Percentiles rank a stretch among this genome's conserved stretches.
Conservation (phyloP, 2,113 vertebrate genomes). For the Morone chrysops region DNA sequence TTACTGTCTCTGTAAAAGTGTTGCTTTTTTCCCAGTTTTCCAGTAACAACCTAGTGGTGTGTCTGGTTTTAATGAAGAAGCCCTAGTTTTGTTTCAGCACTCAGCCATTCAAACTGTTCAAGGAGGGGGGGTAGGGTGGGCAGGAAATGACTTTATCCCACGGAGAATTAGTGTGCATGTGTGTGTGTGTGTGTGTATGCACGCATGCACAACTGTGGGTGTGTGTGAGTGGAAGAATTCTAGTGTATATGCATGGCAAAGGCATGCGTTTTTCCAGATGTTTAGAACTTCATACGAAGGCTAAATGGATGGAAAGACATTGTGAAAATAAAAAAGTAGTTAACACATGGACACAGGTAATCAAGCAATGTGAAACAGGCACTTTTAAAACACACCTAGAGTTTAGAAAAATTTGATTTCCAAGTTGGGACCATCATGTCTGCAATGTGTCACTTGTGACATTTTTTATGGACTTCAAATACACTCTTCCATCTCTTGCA, state of each 20-base stretch:
- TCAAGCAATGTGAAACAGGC: not conserved
- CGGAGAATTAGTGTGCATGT: conserved; percentile 68
- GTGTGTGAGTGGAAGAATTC: conserved; percentile 52
- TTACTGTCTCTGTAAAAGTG: conserved; percentile 41
- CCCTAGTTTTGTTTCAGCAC: conserved; percentile 72
- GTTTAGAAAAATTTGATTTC: not conserved
- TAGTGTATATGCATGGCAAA: conserved; percentile 45
- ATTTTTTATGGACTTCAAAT: conserved; percentile 55
- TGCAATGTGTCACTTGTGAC: conserved; percentile 32
- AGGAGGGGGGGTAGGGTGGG: conserved; percentile 51
- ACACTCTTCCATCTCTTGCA: conserved; percentile 45
- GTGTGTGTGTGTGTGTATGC: conserved; percentile 29
- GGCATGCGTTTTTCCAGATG: conserved; percentile 75
- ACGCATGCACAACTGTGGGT: conserved; percentile 7
- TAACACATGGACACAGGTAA: conserved; percentile 16
- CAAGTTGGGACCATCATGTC: conserved; percentile 1
- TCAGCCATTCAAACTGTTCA: conserved; percentile 62
- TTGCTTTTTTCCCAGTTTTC: conserved; percentile 37
- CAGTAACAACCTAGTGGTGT: conserved; percentile 49
- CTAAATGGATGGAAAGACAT: conserved; percentile 23
- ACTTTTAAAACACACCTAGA: not conserved
- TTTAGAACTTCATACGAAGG: conserved; percentile 38
- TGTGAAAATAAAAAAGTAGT: conserved; percentile 14
- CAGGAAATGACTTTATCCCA: conserved; percentile 85
- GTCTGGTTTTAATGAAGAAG: conserved; percentile 83